Percentiles rank a stretch among this genome's conserved stretches.
These are phyloP conservation scores for Sipha maydis DNA, from an alignment of 2,888 invertebrate genomes.

Conservation along the genomic window DNA sequence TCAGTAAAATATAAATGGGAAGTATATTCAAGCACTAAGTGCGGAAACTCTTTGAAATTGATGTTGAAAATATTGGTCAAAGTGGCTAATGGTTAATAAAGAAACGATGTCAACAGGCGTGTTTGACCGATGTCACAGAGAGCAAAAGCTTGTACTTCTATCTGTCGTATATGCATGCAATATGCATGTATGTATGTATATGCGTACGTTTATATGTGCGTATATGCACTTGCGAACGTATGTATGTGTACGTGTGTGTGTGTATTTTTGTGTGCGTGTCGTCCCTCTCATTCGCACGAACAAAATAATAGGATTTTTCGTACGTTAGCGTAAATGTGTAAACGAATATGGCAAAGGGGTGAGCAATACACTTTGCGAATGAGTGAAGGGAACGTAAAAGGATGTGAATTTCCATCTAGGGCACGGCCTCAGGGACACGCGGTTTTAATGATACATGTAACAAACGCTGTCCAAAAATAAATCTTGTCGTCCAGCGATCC, in stretches of 20 bases:
- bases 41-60: not conserved
- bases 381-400: conserved; percentile 6
- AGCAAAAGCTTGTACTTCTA: conserved; percentile 24
- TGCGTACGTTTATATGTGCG: not conserved
- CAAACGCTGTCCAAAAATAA: conserved; percentile 57
- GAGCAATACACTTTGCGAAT: not conserved
- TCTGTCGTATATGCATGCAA: not conserved
- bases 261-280: not conserved
- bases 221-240: not conserved
- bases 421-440: conserved; percentile 44
- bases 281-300: not conserved
- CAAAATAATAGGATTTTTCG: conserved; percentile 42
- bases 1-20: too few relatives aligned
- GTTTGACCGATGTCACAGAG: conserved; percentile 15
- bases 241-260: not conserved
- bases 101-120: not conserved
- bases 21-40: too few relatives aligned
- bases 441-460: conserved; percentile 51
- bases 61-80: not conserved
- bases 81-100: not conserved
- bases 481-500: conserved; percentile 32
- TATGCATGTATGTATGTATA: not conserved
- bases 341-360: not conserved
- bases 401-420: conserved; percentile 54
- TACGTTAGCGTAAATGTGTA: not conserved